A percentile compares a stretch with the other conserved stretches of the same genome.
These are phyloP conservation scores for Diachasmimorpha longicaudata DNA, from an alignment of 1,140 invertebrate genomes.

Conservation along the genomic window DNA sequence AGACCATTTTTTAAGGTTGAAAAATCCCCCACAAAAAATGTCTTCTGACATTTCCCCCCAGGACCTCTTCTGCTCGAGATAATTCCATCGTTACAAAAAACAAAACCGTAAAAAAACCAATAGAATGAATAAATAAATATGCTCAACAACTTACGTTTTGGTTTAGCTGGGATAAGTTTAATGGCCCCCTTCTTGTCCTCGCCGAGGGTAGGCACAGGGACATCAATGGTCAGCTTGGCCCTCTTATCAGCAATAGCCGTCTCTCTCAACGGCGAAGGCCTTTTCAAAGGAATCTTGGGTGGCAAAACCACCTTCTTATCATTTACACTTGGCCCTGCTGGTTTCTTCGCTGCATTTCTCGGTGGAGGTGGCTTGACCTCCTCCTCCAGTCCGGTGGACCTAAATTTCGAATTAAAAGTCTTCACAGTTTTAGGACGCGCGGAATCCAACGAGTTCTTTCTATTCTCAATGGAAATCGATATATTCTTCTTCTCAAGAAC, in stretches of 20 bases:
- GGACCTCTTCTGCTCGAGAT: too few species aligned
- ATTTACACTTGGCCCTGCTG: slow-evolving; percentile 25
- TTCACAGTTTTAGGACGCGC: slow-evolving; percentile 84
- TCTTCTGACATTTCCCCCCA: too few species aligned
- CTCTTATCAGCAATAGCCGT: slow-evolving; percentile 74
- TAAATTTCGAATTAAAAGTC: slow-evolving; percentile 86
- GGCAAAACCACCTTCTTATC: slow-evolving; percentile 68
- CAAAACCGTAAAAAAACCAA: slow-evolving; percentile 3
- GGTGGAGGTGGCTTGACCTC: slow-evolving; percentile 80
- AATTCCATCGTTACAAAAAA: background rate
- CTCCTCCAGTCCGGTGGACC: slow-evolving; percentile 84
- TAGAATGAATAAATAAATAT: slow-evolving; percentile 18
- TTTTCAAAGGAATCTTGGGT: slow-evolving; percentile 65
- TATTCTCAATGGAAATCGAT: slow-evolving; percentile 80
- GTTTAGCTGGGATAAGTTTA: slow-evolving; percentile 85
- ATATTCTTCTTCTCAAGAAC: slow-evolving; percentile 70
- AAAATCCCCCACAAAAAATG: too few species aligned
- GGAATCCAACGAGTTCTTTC: slow-evolving; percentile 69
- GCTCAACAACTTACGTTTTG: slow-evolving; percentile 79
- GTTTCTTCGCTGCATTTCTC: slow-evolving; percentile 58
- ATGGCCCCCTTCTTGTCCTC: slow-evolving; percentile 78
- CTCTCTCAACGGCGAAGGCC: slow-evolving; percentile 69
- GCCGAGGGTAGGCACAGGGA: slow-evolving; percentile 42
- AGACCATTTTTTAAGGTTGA: too few species aligned
- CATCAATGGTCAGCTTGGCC: slow-evolving; percentile 66